A percentile compares a stretch with the other conserved stretches of the same genome.
Conservation (phyloP, 2,797 vertebrate species). For the Acanthurus lineatus region DNA sequence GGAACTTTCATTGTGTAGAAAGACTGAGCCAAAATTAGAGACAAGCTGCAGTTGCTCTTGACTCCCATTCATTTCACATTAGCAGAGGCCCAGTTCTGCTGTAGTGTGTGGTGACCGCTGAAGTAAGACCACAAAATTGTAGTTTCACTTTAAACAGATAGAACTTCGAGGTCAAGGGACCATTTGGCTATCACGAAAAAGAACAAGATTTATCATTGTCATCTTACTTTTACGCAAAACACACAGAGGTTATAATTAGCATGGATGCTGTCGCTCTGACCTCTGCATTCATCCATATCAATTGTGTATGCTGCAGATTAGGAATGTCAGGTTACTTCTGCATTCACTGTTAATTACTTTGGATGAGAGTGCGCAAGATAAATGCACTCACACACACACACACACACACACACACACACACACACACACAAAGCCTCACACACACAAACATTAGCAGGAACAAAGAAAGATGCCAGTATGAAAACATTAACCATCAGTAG, state of each 20-base stretch:
- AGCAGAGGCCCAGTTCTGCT: constrained; percentile 6
- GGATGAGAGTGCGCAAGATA: constrained; percentile 40
- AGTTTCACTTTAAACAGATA: constrained; percentile 20
- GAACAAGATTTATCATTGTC: constrained; percentile 4
- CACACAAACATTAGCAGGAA: constrained; percentile 68
- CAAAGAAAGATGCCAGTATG: constrained; percentile 74
- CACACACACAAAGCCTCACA: constrained; percentile 30
- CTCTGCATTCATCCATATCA: constrained; percentile 10
- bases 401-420: too few relatives aligned
- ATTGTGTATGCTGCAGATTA: constrained; percentile 6
- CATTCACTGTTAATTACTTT: constrained; percentile 58
- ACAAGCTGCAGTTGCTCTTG: constrained; percentile 7
- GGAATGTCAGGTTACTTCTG: constrained; percentile 46
- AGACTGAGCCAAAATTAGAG: constrained; percentile 16
- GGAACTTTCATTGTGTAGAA: background rate
- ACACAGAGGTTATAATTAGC: constrained; percentile 15
- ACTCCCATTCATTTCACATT: constrained; percentile 34
- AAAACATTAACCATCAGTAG: constrained; percentile 78
- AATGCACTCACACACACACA: constrained; percentile 36
- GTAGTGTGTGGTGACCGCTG: constrained; percentile 16
- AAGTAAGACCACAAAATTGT: constrained; percentile 26
- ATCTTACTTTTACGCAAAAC: constrained; percentile 13
- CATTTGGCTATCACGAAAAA: constrained; percentile 1
- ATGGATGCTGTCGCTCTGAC: constrained; percentile 9
- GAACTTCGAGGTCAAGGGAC: constrained; percentile 26